Evolutionary conservation across 1,140 invertebrate species (phyloP).

Genomic region (Lordiphosa mommai): DNA sequence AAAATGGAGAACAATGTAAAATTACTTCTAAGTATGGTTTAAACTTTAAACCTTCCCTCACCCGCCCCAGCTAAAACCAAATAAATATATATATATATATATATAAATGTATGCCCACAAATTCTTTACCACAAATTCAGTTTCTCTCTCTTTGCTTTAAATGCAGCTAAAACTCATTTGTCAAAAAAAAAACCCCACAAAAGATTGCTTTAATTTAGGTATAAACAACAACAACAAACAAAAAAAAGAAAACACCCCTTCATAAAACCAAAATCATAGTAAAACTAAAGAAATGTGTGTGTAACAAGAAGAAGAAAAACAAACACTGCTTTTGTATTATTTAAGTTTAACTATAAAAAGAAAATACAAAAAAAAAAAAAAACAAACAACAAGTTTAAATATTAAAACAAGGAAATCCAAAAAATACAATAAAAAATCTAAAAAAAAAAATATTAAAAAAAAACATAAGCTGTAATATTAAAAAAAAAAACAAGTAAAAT

Average conservation of each 20-base stretch:
- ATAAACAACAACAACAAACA: conserved; percentile 34
- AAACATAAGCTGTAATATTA: conserved; percentile 65
- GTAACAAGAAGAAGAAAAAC: conserved; percentile 62
- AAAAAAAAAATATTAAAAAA: too few species aligned
- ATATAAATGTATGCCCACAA: too few species aligned
- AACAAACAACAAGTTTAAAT: conserved; percentile 50
- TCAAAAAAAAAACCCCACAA: conserved; percentile 29
- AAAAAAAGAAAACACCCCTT: conserved; percentile 36
- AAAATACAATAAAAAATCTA: conserved; percentile 19
- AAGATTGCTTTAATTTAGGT: conserved; percentile 72
- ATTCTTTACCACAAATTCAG: too few species aligned
- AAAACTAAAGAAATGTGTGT: conserved; percentile 49
- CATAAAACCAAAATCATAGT: conserved; percentile 61
- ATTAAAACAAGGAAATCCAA: conserved; percentile 31
- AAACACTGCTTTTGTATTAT: conserved; percentile 77
- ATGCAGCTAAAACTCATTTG: background rate
- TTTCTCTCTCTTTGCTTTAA: background rate
- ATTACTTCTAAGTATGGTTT: conserved; percentile 59
- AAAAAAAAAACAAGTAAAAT: conserved; percentile 44
- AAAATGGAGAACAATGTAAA: conserved; percentile 43
- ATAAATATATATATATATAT: background rate
- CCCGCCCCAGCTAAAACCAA: conserved; percentile 12
- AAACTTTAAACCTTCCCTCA: conserved; percentile 16
- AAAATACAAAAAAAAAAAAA: conserved; percentile 35
- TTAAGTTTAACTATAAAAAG: conserved; percentile 70